A percentile compares a stretch with the other conserved stretches of the same genome.
phyloP scores from a whole-genome alignment of 2,113 vertebrate genomes.

The Circaetus cinerascens region DNA sequence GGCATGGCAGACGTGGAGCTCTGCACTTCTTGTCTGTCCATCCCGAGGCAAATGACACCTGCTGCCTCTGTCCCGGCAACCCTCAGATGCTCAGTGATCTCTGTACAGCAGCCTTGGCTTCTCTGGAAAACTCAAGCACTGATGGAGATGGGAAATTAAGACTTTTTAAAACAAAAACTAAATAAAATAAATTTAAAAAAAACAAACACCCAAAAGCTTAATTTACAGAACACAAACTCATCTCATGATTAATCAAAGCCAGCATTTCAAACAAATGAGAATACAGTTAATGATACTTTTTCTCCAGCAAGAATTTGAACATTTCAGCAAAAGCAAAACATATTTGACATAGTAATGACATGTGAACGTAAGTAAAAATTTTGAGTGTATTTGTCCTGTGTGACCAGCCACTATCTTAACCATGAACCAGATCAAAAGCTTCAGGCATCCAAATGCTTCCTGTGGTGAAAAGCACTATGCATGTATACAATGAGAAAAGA shows the following conservation, averaged over 20 bases:
- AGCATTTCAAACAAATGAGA: neutral
- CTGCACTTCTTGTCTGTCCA: neutral
- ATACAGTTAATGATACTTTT: neutral
- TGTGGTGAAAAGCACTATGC: neutral
- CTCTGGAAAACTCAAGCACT: neutral
- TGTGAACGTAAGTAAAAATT: neutral
- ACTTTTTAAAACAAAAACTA: neutral
- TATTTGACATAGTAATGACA: neutral
- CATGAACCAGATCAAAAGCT: neutral
- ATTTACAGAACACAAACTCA: neutral
- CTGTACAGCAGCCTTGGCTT: neutral
- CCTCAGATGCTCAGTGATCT: neutral
- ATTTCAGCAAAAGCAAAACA: neutral
- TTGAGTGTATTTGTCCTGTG: neutral
- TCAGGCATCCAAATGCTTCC: neutral
- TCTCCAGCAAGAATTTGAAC: neutral
- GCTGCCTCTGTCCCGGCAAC: neutral
- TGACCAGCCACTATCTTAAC: neutral
- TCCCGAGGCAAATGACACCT: neutral
- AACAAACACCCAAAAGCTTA: neutral
- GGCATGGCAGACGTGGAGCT: too few relatives aligned
- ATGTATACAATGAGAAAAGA: neutral
- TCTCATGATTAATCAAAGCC: neutral
- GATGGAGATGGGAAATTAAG: neutral
- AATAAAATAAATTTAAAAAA: too few relatives aligned